Conservation (phyloP, 2,113 vertebrate genomes). For the Mugil cephalus region DNA sequence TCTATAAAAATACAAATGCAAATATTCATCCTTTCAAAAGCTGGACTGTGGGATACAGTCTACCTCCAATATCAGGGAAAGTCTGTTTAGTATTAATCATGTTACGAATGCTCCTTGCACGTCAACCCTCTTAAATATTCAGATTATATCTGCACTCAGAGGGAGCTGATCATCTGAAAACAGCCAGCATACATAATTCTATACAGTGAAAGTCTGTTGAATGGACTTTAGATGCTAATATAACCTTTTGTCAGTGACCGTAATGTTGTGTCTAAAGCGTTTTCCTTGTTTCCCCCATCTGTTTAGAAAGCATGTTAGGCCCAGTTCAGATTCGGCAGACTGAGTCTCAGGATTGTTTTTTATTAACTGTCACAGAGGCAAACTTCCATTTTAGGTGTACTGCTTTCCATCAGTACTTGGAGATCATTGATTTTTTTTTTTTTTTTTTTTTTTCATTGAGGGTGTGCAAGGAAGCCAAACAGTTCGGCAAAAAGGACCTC, state of each 20-base stretch:
- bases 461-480: constrained; percentile 29
- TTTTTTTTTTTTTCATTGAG: constrained; percentile 45
- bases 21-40: neutral
- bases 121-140: neutral
- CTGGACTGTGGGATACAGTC: neutral
- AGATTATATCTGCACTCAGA: neutral
- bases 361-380: constrained; percentile 13
- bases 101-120: neutral
- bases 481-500: neutral
- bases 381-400: constrained; percentile 10
- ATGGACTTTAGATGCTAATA: too few species aligned
- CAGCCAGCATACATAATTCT: too few species aligned
- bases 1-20: neutral
- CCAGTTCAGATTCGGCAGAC: neutral
- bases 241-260: neutral
- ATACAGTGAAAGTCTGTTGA: too few species aligned
- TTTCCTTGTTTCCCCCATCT: neutral
- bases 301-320: neutral
- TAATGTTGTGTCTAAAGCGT: neutral
- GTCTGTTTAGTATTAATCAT: neutral
- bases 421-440: constrained; percentile 55
- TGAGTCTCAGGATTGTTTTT: constrained; percentile 1
- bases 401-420: constrained; percentile 30
- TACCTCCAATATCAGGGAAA: neutral
- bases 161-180: too few species aligned